Evolutionary conservation across 2,888 invertebrate genomes (phyloP).

Genomic region (Eupeodes luniger): DNA sequence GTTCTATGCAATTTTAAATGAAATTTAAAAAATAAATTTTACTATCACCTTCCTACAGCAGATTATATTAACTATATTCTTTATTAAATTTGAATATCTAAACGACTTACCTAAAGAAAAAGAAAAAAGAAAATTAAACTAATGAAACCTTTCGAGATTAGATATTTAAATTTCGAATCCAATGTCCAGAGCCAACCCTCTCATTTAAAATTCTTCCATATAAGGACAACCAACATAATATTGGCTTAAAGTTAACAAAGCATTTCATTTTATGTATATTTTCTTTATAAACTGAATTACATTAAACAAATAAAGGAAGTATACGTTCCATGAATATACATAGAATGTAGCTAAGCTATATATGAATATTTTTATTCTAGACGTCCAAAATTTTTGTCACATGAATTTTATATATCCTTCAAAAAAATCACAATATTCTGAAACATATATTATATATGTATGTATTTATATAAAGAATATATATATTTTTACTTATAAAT

Average conservation of each 20-base stretch:
- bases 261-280: neutral
- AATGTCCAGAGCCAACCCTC: neutral
- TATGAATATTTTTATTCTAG: neutral
- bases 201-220: neutral
- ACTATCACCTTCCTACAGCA: too few relatives aligned
- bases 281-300: neutral
- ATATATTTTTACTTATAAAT: neutral
- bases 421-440: neutral
- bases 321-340: too few relatives aligned
- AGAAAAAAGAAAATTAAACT: too few relatives aligned
- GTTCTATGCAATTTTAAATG: too few relatives aligned
- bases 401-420: conserved; percentile 49
- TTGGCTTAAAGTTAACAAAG: neutral
- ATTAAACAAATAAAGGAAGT: neutral
- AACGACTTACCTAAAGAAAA: too few relatives aligned
- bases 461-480: neutral
- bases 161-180: neutral
- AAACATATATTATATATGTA: neutral
- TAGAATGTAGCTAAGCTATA: neutral
- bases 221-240: neutral
- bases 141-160: neutral
- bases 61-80: too few relatives aligned
- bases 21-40: too few relatives aligned
- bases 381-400: conserved; percentile 38
- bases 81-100: too few relatives aligned